Base-by-base conservation (phyloP, 2,797 vertebrate species). In the Phataginus tetradactyla region DNA sequence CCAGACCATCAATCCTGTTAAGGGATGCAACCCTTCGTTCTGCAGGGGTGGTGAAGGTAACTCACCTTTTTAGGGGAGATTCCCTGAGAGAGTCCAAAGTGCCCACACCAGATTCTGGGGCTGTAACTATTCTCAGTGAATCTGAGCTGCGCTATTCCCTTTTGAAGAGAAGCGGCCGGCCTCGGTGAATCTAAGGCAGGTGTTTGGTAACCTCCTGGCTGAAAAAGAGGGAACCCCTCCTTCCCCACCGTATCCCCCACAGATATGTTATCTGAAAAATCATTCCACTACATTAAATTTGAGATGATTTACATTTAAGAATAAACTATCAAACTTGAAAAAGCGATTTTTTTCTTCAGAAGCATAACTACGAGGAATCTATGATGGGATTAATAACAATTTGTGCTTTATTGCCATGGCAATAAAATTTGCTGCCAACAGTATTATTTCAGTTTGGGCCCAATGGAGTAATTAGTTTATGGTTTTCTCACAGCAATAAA, bases 331-430 rank as follows among this genome's bases (percentile, higher is more conserved):
- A 57, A 55, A 13, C 69, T 75, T 87, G 69, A 88, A 94, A 92
- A 96, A 51, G 27, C 20, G 29, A 55, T 71, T 94, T 57, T 57
- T 39, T 89, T 71, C 42, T 93, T 77, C 72, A 81, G 79, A 94
- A 91, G n/a, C 32, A 2, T 34, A 88, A 13, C 42, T 69, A 39
- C n/a, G 21, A 68, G 42, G 25, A 78, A 17, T 66, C 11, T 69
- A 27, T 91, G 49, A 71, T 51, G 42, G 13, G 7, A 86, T 77
- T 80, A 90, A 94, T 88, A 93, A 61, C 53, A 79, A 64, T 39
- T 69, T 95, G 57, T 68, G 23, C 42, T n/a, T 90, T 87, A 83
- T 96, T 92, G 27, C 39, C 39, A 80, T 63, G 59, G 86, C 77
- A 94, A 79, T 88, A 85, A 53, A 8, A 55, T 80, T 69, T 94